Conservation (phyloP, 2,888 invertebrate species). For the Gymnosoma rotundatum region DNA sequence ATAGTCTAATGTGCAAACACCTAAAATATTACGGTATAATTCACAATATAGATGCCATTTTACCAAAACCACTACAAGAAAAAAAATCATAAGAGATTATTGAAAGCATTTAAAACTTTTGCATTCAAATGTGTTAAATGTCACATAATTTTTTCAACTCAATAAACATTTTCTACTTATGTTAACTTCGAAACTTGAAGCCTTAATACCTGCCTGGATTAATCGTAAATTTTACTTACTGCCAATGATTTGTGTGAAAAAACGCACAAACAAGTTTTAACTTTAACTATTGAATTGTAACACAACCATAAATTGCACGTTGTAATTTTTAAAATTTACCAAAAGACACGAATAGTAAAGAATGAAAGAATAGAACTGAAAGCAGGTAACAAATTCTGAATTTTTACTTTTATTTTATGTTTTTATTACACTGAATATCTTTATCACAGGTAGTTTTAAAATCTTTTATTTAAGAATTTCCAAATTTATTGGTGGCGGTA, state of each 20-base stretch:
- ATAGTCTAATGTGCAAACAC: too few species aligned
- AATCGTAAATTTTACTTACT: not conserved
- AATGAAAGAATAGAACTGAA: not conserved
- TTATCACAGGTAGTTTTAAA: conserved; percentile 32
- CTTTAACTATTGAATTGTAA: not conserved
- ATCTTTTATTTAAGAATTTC: conserved; percentile 4
- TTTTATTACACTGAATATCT: not conserved
- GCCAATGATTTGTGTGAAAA: not conserved
- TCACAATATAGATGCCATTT: too few species aligned
- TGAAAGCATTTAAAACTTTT: too few species aligned
- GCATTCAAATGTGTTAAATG: too few species aligned
- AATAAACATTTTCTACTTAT: not conserved
- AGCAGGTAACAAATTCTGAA: conserved; percentile 30
- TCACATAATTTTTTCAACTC: too few species aligned
- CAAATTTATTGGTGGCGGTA: conserved; percentile 8
- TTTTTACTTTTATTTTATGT: not conserved
- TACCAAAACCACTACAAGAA: too few species aligned
- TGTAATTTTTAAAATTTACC: conserved; percentile 5
- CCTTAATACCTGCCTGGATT: not conserved
- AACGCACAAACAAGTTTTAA: not conserved
- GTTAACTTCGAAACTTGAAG: not conserved
- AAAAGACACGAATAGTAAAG: not conserved
- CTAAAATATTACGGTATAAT: too few species aligned
- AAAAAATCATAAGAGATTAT: too few species aligned
- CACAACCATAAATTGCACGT: not conserved